Percentiles rank a stretch among this genome's conserved stretches.
Evolutionary conservation across 35 echinoderm and acorn worm species (phyloP).

Genomic region (Eucidaris tribuloides): DNA sequence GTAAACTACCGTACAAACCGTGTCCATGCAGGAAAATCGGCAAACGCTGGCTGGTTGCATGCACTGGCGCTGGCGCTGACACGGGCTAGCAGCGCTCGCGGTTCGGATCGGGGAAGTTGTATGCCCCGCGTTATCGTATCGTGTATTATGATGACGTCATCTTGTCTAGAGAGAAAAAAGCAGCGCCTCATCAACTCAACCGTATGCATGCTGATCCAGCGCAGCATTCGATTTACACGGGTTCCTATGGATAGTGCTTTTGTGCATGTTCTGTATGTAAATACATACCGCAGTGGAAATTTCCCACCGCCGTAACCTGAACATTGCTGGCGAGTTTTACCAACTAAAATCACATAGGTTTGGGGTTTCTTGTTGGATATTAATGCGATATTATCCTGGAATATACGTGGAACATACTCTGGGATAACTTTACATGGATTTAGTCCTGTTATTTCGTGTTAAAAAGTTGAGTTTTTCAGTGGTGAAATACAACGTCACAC

Average conservation of each 20-base stretch:
- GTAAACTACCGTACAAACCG: not conserved
- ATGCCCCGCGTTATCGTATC: not conserved
- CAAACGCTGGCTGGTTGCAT: not conserved
- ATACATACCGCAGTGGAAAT: slow-evolving; percentile 7
- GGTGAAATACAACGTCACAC: slow-evolving; percentile 10
- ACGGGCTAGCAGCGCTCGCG: slow-evolving; percentile 24
- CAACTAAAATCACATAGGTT: not conserved
- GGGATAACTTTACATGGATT: slow-evolving; percentile 31
- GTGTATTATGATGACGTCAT: slow-evolving; percentile 30
- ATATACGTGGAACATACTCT: slow-evolving; percentile 33
- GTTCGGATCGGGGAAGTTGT: slow-evolving; percentile 25
- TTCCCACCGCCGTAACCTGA: not conserved
- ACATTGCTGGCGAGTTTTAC: slow-evolving; percentile 15
- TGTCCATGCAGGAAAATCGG: not conserved
- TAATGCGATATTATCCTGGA: slow-evolving; percentile 33
- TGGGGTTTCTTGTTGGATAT: slow-evolving; percentile 27
- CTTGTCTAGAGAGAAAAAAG: no score
- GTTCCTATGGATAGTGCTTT: no score
- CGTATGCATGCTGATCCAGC: no score
- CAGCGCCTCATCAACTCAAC: no score
- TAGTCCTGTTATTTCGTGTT: slow-evolving; percentile 14
- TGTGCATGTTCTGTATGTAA: no score
- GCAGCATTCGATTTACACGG: no score
- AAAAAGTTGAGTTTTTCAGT: not conserved
- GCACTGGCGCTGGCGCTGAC: not conserved